Evolutionary conservation across 1,140 invertebrate species (phyloP), one percentile per base, ranked within the genome.

Genomic region (Zaprionus africanus): DNA sequence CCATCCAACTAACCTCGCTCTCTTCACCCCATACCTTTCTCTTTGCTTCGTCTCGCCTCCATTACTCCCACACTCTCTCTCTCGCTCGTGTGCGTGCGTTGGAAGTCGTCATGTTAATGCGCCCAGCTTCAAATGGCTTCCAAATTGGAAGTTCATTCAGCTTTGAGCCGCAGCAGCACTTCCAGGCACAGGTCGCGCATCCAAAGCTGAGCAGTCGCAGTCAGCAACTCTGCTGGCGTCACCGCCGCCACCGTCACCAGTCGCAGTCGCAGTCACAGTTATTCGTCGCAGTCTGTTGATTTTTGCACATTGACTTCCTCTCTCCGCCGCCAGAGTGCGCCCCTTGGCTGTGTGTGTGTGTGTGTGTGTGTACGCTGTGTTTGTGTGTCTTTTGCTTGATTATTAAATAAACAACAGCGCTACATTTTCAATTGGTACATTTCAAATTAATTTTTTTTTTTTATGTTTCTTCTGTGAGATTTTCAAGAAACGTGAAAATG

Each of bases 141-240:
- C 84, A 88, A 34, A 70, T 80, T 90, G 85, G 85, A 90, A 90
- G 86, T 90, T 90, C 85, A 90, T 90, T 90, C 85, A 90, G 85
- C 73, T 88, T 90, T 88, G 79, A 46, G 41, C 13, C 36, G 36
- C 41, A 78, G 68, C 62, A 26, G 26, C 56, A 70, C 61, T 78
- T 76, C 73, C 73, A 76, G 73, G 68, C 67, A 71, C 59, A 75
- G 59, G 58, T 62, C 62, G 71, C 41, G 31, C 62, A 49, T 66
- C 41, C 54, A 57, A 22, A 61, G 34, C 9, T 15, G 62, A 22
- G 53, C 65, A 43, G 53, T 62, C 34, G 53, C 36, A 19, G 65
- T 68, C 43, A 31, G 63, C 17, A 11, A 34, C 9, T 38, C 41
- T 46, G 41, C 17, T 46, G 41, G 41, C 41, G 41, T 46, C 41